phyloP scores from a whole-genome alignment of 2,888 invertebrate genomes.

The Bhutanitis thaidina region DNA sequence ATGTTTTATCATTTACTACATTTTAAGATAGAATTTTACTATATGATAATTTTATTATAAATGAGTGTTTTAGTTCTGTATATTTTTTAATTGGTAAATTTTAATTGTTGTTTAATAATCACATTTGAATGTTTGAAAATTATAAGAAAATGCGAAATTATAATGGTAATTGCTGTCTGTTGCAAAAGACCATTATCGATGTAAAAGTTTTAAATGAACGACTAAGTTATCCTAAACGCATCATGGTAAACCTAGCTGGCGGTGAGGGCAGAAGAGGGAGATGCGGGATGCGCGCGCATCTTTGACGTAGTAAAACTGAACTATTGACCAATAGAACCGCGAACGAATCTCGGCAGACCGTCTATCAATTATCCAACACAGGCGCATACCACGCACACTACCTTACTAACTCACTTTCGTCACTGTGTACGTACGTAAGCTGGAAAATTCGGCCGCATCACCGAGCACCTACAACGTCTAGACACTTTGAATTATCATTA shows the following conservation, averaged over 20 bases:
- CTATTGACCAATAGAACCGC: slow-evolving; percentile 55
- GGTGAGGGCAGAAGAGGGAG: slow-evolving; percentile 24
- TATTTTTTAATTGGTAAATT: too few relatives aligned
- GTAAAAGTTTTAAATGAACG: too few relatives aligned
- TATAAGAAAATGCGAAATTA: too few relatives aligned
- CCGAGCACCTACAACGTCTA: slow-evolving; percentile 6
- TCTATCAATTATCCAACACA: slow-evolving; percentile 19
- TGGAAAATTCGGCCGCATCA: slow-evolving; percentile 12
- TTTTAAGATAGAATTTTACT: too few relatives aligned
- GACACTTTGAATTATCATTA: slow-evolving; percentile 7
- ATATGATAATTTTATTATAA: too few relatives aligned
- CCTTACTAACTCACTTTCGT: background rate
- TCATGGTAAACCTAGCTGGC: slow-evolving; percentile 50
- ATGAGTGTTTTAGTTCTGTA: too few relatives aligned
- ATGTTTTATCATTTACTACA: too few relatives aligned
- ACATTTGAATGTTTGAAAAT: too few relatives aligned
- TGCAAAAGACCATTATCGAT: too few relatives aligned
- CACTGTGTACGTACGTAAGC: slow-evolving; percentile 1
- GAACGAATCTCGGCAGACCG: slow-evolving; percentile 7
- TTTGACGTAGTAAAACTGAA: slow-evolving; percentile 47
- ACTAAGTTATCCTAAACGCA: too few relatives aligned
- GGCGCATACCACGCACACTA: background rate
- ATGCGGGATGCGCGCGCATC: slow-evolving; percentile 50
- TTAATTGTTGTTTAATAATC: too few relatives aligned
- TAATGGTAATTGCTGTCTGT: too few relatives aligned